Evolutionary conservation across 2,797 vertebrate genomes (phyloP).

Genomic region (Alcedo quadribrachys): DNA sequence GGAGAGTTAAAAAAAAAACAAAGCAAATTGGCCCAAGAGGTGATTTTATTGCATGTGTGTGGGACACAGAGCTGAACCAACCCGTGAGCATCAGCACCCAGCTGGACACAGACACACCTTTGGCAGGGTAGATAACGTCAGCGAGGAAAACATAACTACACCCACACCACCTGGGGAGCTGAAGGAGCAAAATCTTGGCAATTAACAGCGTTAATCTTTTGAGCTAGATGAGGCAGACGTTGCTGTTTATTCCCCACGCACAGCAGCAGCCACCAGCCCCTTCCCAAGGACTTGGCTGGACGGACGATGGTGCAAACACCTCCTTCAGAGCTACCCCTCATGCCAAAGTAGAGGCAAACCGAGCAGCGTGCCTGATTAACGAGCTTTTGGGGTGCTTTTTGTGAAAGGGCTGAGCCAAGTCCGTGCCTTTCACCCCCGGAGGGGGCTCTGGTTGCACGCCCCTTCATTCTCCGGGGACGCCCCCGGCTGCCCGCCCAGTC

Average conservation of each 20-base stretch:
- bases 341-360: neutral
- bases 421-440: neutral
- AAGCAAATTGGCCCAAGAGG: neutral
- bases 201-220: neutral
- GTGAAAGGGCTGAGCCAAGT: too few species aligned
- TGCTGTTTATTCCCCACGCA: neutral
- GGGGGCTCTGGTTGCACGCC: fast-evolving
- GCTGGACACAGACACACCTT: neutral
- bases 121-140: fast-evolving
- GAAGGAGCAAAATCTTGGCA: neutral
- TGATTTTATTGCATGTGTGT: neutral
- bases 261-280: fast-evolving
- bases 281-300: fast-evolving
- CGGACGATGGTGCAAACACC: fast-evolving
- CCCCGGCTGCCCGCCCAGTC: fast-evolving
- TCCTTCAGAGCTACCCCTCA: neutral
- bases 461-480: fast-evolving
- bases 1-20: neutral
- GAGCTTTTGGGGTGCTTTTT: neutral
- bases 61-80: neutral
- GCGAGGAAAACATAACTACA: neutral
- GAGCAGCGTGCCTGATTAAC: neutral
- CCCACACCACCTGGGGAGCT: neutral
- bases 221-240: fast-evolving
- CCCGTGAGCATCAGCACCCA: neutral